Percentiles rank a stretch among this genome's conserved stretches.
Conservation (phyloP, 2,888 invertebrate genomes). For the Chironomus riparius region DNA sequence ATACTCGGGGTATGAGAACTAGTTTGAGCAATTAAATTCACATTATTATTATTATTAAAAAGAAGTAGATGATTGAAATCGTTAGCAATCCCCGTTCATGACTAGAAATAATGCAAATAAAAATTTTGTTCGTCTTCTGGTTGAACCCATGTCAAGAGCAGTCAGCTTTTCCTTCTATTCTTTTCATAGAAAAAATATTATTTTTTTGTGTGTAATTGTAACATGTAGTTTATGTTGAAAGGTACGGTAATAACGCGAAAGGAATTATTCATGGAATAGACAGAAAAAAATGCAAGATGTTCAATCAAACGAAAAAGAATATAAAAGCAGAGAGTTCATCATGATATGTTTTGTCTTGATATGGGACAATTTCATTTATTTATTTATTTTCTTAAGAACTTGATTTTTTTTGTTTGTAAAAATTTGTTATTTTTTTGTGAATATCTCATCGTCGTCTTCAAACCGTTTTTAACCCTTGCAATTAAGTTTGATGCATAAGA, state of each 20-base stretch:
- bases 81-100: not conserved
- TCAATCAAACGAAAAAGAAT: not conserved
- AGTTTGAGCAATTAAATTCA: slow-evolving; percentile 19
- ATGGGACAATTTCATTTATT: not conserved
- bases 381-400: not conserved
- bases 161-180: not conserved
- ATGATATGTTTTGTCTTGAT: not conserved
- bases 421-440: too few species aligned
- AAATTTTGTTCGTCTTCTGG: not conserved
- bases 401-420: too few species aligned
- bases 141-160: slow-evolving; percentile 24
- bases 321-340: not conserved
- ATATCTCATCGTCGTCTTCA: too few species aligned
- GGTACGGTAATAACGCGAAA: not conserved
- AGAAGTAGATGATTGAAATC: not conserved
- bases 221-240: slow-evolving; percentile 12
- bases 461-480: too few species aligned
- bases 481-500: too few species aligned
- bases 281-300: not conserved
- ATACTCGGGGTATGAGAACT: not conserved
- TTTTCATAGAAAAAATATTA: not conserved
- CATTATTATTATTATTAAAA: not conserved
- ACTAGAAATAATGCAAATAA: slow-evolving; percentile 3
- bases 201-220: not conserved
- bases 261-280: not conserved